These are phyloP conservation scores for Sebastes matsubarae DNA, from an alignment of 2,797 vertebrate species.

Conservation along the genomic window DNA sequence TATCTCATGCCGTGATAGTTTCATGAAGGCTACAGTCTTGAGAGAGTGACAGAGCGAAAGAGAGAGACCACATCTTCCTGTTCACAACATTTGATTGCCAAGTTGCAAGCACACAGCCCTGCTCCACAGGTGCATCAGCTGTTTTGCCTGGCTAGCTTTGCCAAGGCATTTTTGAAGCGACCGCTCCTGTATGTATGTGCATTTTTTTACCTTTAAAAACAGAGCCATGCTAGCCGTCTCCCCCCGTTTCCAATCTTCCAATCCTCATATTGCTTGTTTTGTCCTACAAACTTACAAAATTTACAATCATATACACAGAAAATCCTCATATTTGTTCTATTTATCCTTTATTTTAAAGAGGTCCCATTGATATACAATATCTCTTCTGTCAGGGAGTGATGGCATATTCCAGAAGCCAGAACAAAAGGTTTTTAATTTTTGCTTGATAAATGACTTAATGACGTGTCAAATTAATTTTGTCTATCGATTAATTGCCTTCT, in stretches of 20 bases:
- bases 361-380: too few species aligned
- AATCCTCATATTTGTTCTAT: neutral
- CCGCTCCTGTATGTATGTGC: too few species aligned
- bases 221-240: neutral
- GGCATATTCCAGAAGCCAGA: neutral
- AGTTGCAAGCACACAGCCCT: too few species aligned
- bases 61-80: too few species aligned
- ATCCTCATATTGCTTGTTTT: neutral
- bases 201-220: neutral
- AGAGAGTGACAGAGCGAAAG: too few species aligned
- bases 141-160: too few species aligned
- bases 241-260: too few species aligned
- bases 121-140: too few species aligned
- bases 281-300: neutral
- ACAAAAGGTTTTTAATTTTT: neutral
- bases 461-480: neutral
- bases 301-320: neutral
- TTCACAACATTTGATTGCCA: accelerated
- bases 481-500: neutral
- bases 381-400: neutral
- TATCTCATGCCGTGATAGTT: too few species aligned
- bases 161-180: too few species aligned
- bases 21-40: too few species aligned
- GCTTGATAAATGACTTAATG: neutral
- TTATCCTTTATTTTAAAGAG: too few species aligned